phyloP scores from a whole-genome alignment of 2,888 invertebrate species.

The Tortrix viridana region DNA sequence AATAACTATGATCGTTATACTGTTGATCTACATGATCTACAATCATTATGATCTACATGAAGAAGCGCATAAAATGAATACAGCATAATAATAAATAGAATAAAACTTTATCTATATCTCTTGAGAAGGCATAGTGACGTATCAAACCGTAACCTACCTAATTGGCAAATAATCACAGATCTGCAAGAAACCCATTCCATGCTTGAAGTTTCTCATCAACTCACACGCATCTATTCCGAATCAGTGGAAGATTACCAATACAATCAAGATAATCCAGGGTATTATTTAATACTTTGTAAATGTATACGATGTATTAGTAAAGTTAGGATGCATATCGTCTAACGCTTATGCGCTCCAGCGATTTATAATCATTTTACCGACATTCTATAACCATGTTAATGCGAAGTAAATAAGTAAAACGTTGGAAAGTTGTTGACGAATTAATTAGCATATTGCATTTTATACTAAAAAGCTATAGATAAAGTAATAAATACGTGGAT shows the following conservation, averaged over 20 bases:
- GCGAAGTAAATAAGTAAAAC: not conserved
- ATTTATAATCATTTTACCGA: not conserved
- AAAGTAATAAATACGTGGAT: not conserved
- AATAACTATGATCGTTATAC: no score
- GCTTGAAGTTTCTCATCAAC: conserved; percentile 32
- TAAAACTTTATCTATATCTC: not conserved
- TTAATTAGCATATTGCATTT: conserved; percentile 2
- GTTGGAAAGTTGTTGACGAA: conserved; percentile 13
- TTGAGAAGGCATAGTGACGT: not conserved
- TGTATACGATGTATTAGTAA: not conserved
- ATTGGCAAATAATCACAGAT: conserved; percentile 20
- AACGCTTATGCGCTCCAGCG: not conserved
- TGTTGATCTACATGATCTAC: no score
- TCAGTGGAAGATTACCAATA: conserved; percentile 22
- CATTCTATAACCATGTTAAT: not conserved
- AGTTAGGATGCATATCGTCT: not conserved
- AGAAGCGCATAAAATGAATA: not conserved
- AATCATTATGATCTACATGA: no score
- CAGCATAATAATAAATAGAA: not conserved
- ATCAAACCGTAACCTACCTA: conserved; percentile 11
- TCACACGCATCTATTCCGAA: conserved; percentile 22
- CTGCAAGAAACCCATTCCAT: conserved; percentile 24
- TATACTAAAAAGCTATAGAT: not conserved
- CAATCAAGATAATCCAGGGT: conserved; percentile 1
- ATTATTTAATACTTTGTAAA: conserved; percentile 1